Base-by-base conservation (phyloP, 2,888 invertebrate species). In the Conomelus anceps region DNA sequence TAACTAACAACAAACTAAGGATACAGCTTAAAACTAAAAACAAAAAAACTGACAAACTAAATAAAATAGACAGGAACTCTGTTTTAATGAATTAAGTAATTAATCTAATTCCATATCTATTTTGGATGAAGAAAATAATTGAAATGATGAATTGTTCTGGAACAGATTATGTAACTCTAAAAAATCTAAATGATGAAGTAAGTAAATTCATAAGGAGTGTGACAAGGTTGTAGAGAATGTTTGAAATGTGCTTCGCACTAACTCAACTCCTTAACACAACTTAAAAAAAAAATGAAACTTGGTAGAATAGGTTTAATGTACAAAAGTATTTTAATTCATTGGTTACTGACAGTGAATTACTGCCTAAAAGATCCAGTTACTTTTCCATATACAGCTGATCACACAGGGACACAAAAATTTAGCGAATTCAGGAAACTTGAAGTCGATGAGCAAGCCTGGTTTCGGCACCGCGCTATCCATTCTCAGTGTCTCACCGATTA, bases 401-500 rank as follows among this genome's bases (percentile, higher is more conserved):
- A 63, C 63, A n/a, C 6, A 63, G n/a, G 63, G 63, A 63, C 63
- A 63, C 63, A 63, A 63, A 34, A 63, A 3, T 63, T 63, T n/a
- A 63, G 20, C 63, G 17, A 34, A 26, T 24, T 23, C 29, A 26
- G 87, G 89, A 87, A 89, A 85, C 90, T 34, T 24, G 34, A 88
- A 41, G 88, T 86, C 13, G 84, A 63, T 34, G 26, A 85, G 22
- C 22, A n/a, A 23, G 26, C 23, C 3, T 17, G 84, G 88, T 85
- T 23, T n/a, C 20, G 84, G 63, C 24, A 22, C 23, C 29, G 11
- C 41, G 4, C 9, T 34, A 23, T 88, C 22, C 1, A 23, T 89
- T 17, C 17, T 34, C 3, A n/a, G 63, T 7, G n/a, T 63, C 63
- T 95, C 95, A 95, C 93, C 95, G 95, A 91, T 94, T 93, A 3